Base-by-base conservation (phyloP, 2,888 invertebrate genomes). In the Criorhina ranunculi region DNA sequence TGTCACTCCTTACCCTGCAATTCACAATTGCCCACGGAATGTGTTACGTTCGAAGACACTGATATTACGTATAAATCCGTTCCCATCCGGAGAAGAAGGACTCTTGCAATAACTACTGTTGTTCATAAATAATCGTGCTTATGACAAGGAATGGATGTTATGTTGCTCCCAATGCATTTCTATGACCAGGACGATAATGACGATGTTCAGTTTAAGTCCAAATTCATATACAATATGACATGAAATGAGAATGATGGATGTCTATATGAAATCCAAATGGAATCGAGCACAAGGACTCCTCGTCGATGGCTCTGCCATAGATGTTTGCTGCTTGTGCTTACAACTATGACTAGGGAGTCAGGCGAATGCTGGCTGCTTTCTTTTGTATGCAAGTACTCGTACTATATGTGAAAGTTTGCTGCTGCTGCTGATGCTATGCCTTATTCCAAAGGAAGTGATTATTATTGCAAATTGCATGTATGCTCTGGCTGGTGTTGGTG, bases 101-200 rank as follows among this genome's bases (percentile, higher is more conserved):
- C 51, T 69, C 44, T 44, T 75, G 83, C 44, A 70, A 70, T 79
- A 85, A 79, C 79, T 69, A 64, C 79, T 59, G 42, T 67, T 72
- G 49, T 85, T 85, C 85, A 80, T 85, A 80, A 80, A 80, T 80
- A 85, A 80, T 75, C 75, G 51, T 85, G 75, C 83, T 85, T 70
- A 75, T 85, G 85, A 80, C 85, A 85, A 72, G 75, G 42, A 85
- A 80, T 85, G 44, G 59, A 80, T 85, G 85, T 80, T 85, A 57
- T 70, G 75, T 55, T 73, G 80, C 66, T 64, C 49, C 70, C 59
- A 62, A 75, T 79, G 67, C 75, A 85, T 79, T 80, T 69, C 80
- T 75, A 76, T 80, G 75, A 80, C 79, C 79, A 79, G 73, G 49
- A 83, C 40, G 62, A 83, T 83, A 79, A 83, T 67, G 66, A 83